Conservation (phyloP, 2,113 vertebrate genomes). For the Leuciscus idus region DNA sequence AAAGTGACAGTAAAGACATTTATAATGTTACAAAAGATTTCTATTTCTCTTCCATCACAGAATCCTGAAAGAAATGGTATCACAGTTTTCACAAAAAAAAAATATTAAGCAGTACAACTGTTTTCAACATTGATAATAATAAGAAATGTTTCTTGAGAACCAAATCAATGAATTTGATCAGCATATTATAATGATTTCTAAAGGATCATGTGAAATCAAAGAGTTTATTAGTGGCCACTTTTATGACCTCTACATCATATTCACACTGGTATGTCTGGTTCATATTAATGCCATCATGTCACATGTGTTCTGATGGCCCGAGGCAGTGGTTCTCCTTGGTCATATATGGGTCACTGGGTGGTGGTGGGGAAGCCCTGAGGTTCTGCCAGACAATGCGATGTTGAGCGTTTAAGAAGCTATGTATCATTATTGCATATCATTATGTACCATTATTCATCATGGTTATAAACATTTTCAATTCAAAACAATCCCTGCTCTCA, state of each 20-base stretch:
- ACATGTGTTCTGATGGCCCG: neutral
- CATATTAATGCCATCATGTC: constrained; percentile 25
- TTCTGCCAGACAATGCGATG: neutral
- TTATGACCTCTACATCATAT: neutral
- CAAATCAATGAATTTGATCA: neutral
- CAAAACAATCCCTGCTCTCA: neutral
- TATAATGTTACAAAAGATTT: neutral
- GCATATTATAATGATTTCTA: neutral
- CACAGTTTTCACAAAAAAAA: neutral
- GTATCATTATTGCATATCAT: neutral
- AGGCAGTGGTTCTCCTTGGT: constrained; percentile 21
- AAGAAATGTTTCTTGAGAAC: neutral
- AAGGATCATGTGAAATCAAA: neutral
- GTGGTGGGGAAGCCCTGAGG: neutral
- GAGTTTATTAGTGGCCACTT: neutral
- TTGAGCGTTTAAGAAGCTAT: neutral
- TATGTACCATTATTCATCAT: neutral
- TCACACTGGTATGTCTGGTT: neutral
- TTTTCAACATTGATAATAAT: neutral
- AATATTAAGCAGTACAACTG: neutral
- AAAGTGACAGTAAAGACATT: neutral
- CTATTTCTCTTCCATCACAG: neutral
- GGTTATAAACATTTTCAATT: neutral
- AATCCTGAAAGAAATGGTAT: neutral
- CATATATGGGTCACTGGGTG: constrained; percentile 22